A percentile compares a stretch with the other conserved stretches of the same genome.
Conservation (phyloP, 2,797 vertebrate genomes). For the Danionella dracula region DNA sequence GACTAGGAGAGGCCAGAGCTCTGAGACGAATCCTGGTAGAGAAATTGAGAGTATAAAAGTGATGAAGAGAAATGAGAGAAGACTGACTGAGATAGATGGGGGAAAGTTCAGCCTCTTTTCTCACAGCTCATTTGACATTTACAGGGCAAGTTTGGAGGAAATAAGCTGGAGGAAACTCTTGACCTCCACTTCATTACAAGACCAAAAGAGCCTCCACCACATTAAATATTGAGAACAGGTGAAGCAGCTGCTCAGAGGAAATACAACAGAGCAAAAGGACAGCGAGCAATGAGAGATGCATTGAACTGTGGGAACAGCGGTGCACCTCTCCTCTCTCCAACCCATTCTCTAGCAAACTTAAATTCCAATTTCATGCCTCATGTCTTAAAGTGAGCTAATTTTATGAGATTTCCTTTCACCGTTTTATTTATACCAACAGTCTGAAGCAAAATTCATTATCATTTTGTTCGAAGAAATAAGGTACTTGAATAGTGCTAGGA, state of each 20-base stretch:
- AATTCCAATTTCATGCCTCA: constrained; percentile 15
- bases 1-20: constrained; percentile 2
- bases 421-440: constrained; percentile 7
- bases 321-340: background rate
- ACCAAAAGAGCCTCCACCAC: constrained; percentile 40
- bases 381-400: constrained; percentile 4
- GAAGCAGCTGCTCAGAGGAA: constrained; percentile 29
- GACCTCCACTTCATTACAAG: constrained; percentile 57
- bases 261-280: constrained; percentile 21
- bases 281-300: constrained; percentile 29
- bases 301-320: constrained; percentile 17
- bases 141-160: constrained; percentile 43
- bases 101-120: constrained; percentile 49
- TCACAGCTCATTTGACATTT: constrained; percentile 55
- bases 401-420: background rate
- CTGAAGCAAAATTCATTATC: constrained; percentile 1
- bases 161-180: constrained; percentile 43
- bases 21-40: constrained; percentile 48
- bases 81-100: constrained; percentile 40
- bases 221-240: constrained; percentile 49
- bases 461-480: background rate
- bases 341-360: constrained; percentile 5
- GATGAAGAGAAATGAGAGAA: constrained; percentile 37
- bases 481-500: background rate
- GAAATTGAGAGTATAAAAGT: constrained; percentile 15